These are phyloP conservation scores for Paratrypauchen microcephalus DNA, from an alignment of 2,797 vertebrate species.

Conservation along the genomic window DNA sequence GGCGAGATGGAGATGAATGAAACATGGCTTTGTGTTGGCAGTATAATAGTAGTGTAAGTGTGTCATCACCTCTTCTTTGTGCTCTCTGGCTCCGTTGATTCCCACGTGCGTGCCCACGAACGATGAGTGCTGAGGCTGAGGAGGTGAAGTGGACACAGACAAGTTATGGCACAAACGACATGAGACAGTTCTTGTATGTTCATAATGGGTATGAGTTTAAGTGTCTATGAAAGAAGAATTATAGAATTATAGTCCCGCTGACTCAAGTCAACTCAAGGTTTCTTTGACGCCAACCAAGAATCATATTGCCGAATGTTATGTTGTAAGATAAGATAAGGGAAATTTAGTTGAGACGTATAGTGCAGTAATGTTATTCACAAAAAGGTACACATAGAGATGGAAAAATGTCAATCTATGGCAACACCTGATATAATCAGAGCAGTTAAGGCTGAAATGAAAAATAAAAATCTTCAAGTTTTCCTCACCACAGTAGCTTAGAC, in stretches of 20 bases:
- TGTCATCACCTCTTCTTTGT: conserved; percentile 63
- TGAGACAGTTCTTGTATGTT: neutral
- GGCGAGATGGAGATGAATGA: conserved; percentile 33
- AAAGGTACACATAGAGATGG: neutral
- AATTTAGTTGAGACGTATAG: too few species aligned
- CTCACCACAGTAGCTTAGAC: neutral
- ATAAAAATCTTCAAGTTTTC: neutral
- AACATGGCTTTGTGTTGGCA: conserved; percentile 31
- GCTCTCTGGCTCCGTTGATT: conserved; percentile 33
- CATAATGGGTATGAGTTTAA: too few species aligned
- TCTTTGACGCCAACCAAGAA: too few species aligned
- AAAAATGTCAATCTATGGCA: neutral
- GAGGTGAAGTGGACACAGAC: conserved; percentile 2
- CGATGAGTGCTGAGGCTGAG: conserved; percentile 35
- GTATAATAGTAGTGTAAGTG: conserved; percentile 39
- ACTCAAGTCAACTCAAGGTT: neutral
- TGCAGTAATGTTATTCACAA: neutral
- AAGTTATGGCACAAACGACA: conserved; percentile 29
- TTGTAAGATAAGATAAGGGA: too few species aligned
- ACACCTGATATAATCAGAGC: neutral
- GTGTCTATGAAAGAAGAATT: too few species aligned
- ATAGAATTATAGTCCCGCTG: too few species aligned
- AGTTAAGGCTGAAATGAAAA: neutral
- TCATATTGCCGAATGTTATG: too few species aligned
- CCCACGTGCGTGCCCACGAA: conserved; percentile 57